Evolutionary conservation across 2,888 invertebrate species (phyloP).

Genomic region (Limnephilus rhombicus): DNA sequence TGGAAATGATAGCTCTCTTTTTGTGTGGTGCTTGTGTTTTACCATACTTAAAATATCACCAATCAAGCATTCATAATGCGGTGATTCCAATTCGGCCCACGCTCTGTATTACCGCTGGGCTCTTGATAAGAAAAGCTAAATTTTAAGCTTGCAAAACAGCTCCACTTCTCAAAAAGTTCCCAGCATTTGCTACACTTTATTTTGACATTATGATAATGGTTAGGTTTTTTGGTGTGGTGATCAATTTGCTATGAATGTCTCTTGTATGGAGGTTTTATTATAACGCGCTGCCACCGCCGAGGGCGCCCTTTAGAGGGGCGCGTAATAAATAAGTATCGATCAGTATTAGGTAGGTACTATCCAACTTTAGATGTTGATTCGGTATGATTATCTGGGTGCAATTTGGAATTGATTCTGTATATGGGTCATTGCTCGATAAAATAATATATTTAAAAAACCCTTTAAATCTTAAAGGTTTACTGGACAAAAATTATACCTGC

Average conservation of each 20-base stretch:
- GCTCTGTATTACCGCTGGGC: slow-evolving; percentile 40
- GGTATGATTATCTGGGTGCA: background rate
- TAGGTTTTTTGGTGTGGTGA: background rate
- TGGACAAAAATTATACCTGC: too few species aligned
- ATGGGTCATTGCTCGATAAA: background rate
- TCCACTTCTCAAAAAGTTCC: background rate
- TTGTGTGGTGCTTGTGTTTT: background rate
- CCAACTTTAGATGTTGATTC: background rate
- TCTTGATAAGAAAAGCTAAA: background rate
- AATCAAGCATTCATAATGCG: slow-evolving; percentile 51
- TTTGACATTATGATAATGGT: background rate
- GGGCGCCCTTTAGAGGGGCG: slow-evolving; percentile 11
- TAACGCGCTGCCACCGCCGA: background rate
- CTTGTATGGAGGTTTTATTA: background rate
- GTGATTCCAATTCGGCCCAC: slow-evolving; percentile 53
- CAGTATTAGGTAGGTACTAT: background rate
- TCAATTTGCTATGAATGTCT: background rate
- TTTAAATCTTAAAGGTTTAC: too few species aligned
- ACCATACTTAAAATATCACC: background rate
- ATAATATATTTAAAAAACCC: background rate
- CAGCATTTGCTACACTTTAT: background rate
- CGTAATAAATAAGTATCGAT: slow-evolving; percentile 34
- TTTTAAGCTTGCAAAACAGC: background rate
- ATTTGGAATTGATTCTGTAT: background rate
- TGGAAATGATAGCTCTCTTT: background rate